Conservation (phyloP, 2,888 invertebrate species). For the Trissolcus japonicus region DNA sequence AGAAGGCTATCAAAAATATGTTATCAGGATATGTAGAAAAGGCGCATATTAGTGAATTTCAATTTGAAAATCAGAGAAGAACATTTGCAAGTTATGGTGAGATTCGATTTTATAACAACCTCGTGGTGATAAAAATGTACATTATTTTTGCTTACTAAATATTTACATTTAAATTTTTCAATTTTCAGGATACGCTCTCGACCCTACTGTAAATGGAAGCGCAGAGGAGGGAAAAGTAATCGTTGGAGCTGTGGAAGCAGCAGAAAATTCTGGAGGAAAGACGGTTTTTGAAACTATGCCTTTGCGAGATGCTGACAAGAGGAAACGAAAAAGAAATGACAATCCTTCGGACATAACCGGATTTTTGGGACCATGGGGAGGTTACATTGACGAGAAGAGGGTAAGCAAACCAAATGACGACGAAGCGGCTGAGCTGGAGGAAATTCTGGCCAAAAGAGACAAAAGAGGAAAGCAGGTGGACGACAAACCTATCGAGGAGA, state of each 20-base stretch:
- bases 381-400: constrained; percentile 91
- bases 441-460: constrained; percentile 93
- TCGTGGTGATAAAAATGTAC: background rate
- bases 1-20: constrained; percentile 91
- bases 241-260: constrained; percentile 82
- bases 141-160: background rate
- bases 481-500: constrained; percentile 94
- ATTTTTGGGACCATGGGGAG: constrained; percentile 98
- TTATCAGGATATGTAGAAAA: constrained; percentile 96
- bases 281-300: constrained; percentile 93
- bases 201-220: constrained; percentile 88
- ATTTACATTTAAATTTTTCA: too few relatives aligned
- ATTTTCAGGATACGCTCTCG: constrained; percentile 88
- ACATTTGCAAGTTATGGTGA: constrained; percentile 94
- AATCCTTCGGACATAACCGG: constrained; percentile 95
- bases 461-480: constrained; percentile 91
- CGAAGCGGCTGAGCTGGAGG: constrained; percentile 95
- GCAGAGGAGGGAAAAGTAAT: constrained; percentile 76
- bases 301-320: constrained; percentile 84
- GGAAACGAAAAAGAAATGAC: constrained; percentile 92
- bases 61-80: constrained; percentile 96
- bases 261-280: constrained; percentile 86
- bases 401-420: constrained; percentile 94
- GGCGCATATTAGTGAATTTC: constrained; percentile 96
- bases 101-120: background rate